Evolutionary conservation across 2,888 invertebrate genomes (phyloP), one percentile per base, ranked within the genome.

Genomic region (Trissoscelio sp.): DNA sequence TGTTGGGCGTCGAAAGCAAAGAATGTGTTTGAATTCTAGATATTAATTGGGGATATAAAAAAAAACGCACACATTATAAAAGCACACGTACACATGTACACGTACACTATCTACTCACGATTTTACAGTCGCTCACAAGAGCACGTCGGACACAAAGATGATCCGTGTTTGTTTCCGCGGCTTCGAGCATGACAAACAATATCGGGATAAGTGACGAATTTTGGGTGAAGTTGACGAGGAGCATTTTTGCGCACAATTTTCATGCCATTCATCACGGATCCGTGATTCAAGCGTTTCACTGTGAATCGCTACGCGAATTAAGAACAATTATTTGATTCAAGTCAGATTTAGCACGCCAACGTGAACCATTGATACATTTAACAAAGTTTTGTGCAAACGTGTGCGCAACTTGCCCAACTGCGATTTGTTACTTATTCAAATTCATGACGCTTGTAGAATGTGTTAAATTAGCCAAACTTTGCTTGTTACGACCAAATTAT

Each of bases 1-100:
- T 67, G 66, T 75, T 67, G 53, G 60, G 12, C 31, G 28, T 31
- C 75, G 24, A 75, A 39, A 34, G 66, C 48, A 66, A 75, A 66
- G 37, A 66, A 57, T 74, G 55, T 42, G 57, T 66, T 66, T 57
- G 28, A 24, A 57, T 66, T 24, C 44, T 18, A 22, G 48, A 53
- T 73, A 48, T 44, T 39, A 72, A 60, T 42, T 57, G 42, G 62
- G 58, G 53, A n/a, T n/a, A n/a, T n/a, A n/a, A n/a, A n/a, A n/a
- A n/a, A 14, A 16, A 42, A 42, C n/a, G n/a, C 14, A 22, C 39
- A 58, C 16, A 24, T n/a, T 3, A 22, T 6, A 44, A 44, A 39
- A 3, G 12, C 66, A 53, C 51, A 28, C 48, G 12, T n/a, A 42
- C 51, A 46, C 55, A 55, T 12, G 4, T 24, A 46, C 57, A 57